Evolutionary conservation across 2,888 invertebrate genomes (phyloP).

Genomic region (Caradrina clavipalpis): DNA sequence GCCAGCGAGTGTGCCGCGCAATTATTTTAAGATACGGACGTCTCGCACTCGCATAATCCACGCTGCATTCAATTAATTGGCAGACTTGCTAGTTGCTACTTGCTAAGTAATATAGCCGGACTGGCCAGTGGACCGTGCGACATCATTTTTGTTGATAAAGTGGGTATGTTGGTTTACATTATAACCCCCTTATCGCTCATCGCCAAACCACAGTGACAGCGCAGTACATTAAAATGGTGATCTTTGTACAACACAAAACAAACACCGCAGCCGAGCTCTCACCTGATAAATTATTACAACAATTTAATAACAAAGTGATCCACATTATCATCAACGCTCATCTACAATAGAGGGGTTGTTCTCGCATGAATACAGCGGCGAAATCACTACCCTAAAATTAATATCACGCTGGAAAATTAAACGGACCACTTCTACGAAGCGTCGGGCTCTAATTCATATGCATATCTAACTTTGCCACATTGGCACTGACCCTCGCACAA

Average conservation of each 20-base stretch:
- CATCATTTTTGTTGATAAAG: constrained; percentile 65
- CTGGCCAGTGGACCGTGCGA: constrained; percentile 54
- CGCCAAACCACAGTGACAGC: constrained; percentile 40
- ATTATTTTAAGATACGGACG: constrained; percentile 61
- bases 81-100: constrained; percentile 52
- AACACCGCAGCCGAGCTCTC: constrained; percentile 41
- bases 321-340: constrained; percentile 79
- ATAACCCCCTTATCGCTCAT: constrained; percentile 37
- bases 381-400: constrained; percentile 84
- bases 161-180: constrained; percentile 45
- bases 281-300: constrained; percentile 66
- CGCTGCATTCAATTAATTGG: constrained; percentile 56
- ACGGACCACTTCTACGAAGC: constrained; percentile 69
- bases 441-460: constrained; percentile 71
- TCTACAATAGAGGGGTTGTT: constrained; percentile 71
- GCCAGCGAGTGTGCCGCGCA: constrained; percentile 46
- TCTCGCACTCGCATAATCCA: constrained; percentile 43
- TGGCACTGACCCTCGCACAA: constrained; percentile 73
- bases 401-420: constrained; percentile 84
- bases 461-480: constrained; percentile 79
- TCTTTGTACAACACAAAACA: constrained; percentile 35
- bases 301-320: constrained; percentile 73
- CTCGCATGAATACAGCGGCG: constrained; percentile 73
- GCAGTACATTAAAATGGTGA: constrained; percentile 45
- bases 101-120: constrained; percentile 7